A percentile compares a stretch with the other conserved stretches of the same genome.
These are phyloP conservation scores for Turdus rufiventris DNA, from an alignment of 2,113 vertebrate genomes.

Conservation along the genomic window DNA sequence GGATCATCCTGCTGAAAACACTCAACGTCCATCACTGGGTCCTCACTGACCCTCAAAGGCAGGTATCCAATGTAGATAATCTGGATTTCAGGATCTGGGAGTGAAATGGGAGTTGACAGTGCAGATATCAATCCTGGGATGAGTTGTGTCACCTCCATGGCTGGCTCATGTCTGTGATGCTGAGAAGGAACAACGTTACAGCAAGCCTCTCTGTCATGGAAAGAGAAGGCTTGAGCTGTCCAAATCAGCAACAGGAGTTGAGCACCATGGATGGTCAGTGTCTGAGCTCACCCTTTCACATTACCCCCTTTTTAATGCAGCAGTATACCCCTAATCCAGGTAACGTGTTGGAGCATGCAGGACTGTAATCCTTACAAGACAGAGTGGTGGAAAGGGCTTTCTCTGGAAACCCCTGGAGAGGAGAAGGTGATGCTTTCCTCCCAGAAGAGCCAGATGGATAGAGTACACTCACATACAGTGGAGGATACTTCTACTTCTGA, in stretches of 20 bases:
- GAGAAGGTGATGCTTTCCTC: neutral
- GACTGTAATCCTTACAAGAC: neutral
- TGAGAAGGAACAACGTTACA: neutral
- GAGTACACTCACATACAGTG: neutral
- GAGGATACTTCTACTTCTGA: neutral
- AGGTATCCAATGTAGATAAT: neutral
- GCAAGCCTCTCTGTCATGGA: neutral
- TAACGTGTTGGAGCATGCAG: neutral
- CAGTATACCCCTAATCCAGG: neutral
- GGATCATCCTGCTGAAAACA: neutral
- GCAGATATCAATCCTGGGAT: no score
- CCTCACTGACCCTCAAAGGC: neutral
- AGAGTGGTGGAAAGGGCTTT: neutral
- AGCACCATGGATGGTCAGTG: neutral
- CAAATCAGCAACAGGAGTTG: neutral
- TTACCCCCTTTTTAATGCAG: neutral
- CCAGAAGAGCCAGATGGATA: neutral
- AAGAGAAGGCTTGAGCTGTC: neutral
- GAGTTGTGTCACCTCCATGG: neutral
- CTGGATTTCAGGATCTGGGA: neutral
- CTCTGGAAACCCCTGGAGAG: neutral
- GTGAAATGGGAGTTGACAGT: neutral
- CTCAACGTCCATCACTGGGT: accelerated
- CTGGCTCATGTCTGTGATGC: neutral
- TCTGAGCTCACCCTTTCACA: neutral